Evolutionary conservation across 2,888 invertebrate genomes (phyloP).

Genomic region (Xestia ashworthii): DNA sequence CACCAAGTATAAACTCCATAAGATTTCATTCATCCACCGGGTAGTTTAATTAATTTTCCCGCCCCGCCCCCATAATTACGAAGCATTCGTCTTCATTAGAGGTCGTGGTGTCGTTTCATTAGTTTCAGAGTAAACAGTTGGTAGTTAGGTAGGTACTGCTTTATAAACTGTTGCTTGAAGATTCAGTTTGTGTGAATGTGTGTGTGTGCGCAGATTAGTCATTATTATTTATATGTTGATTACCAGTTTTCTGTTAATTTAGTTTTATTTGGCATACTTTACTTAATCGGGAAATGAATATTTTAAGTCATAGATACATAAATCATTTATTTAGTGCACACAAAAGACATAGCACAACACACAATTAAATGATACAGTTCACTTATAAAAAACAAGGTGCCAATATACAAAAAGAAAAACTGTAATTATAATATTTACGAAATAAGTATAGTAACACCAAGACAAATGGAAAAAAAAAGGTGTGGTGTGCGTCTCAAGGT

Average conservation of each 20-base stretch:
- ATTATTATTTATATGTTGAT: neutral
- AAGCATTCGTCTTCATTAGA: constrained; percentile 66
- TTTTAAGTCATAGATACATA: too few relatives aligned
- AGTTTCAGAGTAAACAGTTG: constrained; percentile 43
- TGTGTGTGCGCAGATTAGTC: neutral
- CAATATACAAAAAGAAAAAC: too few relatives aligned
- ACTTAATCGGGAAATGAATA: neutral
- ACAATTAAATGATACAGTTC: too few relatives aligned
- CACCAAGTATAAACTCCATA: constrained; percentile 13
- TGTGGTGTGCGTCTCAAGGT: too few relatives aligned
- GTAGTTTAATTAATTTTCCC: constrained; percentile 56
- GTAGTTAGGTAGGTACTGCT: neutral
- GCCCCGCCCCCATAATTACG: constrained; percentile 61
- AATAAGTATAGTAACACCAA: too few relatives aligned
- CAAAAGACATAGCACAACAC: too few relatives aligned
- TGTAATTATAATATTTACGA: too few relatives aligned
- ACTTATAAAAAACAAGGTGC: too few relatives aligned
- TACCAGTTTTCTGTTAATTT: neutral
- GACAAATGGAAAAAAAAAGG: too few relatives aligned
- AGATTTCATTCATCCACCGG: constrained; percentile 46
- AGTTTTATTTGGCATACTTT: neutral
- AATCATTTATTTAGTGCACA: too few relatives aligned
- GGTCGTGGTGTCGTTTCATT: constrained; percentile 55
- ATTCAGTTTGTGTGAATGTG: neutral
- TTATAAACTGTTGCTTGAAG: constrained; percentile 26